Evolutionary conservation across 2,113 vertebrate species (phyloP).

Genomic region (Oreochromis niloticus): DNA sequence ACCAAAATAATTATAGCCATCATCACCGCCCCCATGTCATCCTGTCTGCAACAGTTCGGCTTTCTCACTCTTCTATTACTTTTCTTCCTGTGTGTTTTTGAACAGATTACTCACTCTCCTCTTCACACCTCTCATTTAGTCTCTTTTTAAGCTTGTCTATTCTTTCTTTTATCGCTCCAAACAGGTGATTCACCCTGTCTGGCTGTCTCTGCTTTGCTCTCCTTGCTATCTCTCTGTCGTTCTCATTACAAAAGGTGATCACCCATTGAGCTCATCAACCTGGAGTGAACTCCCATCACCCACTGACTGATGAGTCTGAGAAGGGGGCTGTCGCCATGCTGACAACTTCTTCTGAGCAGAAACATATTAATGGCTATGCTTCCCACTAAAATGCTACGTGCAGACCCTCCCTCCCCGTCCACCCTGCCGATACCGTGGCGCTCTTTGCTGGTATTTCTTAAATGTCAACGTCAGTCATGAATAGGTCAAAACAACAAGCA

Average conservation of each 20-base stretch:
- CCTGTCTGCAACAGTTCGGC: neutral
- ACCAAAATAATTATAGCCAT: slow-evolving; percentile 4
- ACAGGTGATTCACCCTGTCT: slow-evolving; percentile 27
- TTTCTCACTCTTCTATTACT: neutral
- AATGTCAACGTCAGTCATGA: slow-evolving; percentile 72
- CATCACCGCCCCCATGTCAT: neutral
- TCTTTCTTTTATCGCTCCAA: slow-evolving; percentile 24
- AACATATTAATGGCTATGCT: slow-evolving; percentile 54
- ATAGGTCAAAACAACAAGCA: slow-evolving; percentile 74
- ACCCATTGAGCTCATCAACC: slow-evolving; percentile 64
- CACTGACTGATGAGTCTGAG: slow-evolving; percentile 46
- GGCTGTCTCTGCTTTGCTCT: neutral
- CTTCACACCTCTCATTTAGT: neutral
- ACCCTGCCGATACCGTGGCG: slow-evolving; percentile 8
- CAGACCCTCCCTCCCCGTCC: neutral
- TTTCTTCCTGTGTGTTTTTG: neutral
- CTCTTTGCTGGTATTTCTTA: slow-evolving; percentile 70
- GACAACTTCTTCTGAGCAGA: slow-evolving; percentile 59
- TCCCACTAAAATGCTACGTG: slow-evolving; percentile 32
- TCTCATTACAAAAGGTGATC: slow-evolving; percentile 64
- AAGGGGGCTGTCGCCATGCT: slow-evolving; percentile 32
- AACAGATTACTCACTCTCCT: slow-evolving; percentile 3
- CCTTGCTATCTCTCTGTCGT: neutral
- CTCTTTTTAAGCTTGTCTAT: neutral
- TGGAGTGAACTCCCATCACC: slow-evolving; percentile 27